Conservation (phyloP, 2,888 invertebrate genomes). For the Ennomos quercinarius region DNA sequence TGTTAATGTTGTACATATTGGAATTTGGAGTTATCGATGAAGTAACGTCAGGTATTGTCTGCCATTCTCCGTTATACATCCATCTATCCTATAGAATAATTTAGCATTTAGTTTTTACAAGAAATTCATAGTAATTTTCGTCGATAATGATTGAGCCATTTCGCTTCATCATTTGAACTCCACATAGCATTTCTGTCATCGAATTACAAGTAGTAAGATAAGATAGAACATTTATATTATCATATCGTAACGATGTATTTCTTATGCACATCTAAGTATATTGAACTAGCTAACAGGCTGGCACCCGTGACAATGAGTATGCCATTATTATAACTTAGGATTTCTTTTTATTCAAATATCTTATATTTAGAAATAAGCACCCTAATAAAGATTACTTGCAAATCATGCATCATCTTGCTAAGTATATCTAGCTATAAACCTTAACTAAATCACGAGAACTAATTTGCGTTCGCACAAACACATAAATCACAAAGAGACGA, state of each 20-base stretch:
- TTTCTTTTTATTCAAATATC: too few species aligned
- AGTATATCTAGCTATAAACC: conserved; percentile 24
- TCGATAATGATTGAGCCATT: too few species aligned
- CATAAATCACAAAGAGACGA: conserved; percentile 32
- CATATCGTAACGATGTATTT: not conserved
- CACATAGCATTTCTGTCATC: conserved; percentile 4
- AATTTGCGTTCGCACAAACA: conserved; percentile 31
- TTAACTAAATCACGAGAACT: conserved; percentile 31
- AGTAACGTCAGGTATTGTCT: conserved; percentile 3
- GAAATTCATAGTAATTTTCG: too few species aligned
- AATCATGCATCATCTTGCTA: conserved; percentile 13
- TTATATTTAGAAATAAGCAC: too few species aligned
- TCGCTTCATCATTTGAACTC: conserved; percentile 1
- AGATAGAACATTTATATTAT: conserved; percentile 6
- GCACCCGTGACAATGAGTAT: too few species aligned
- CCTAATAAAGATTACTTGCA: conserved; percentile 14
- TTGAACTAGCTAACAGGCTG: too few species aligned
- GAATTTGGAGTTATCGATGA: conserved; percentile 12
- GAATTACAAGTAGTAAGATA: conserved; percentile 10
- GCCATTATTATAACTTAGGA: too few species aligned
- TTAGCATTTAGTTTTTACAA: too few species aligned
- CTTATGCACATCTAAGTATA: too few species aligned
- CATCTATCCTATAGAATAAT: too few species aligned
- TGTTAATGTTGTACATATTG: too few species aligned
- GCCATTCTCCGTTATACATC: too few species aligned